Evolutionary conservation across 1,140 invertebrate species (phyloP), one percentile per base, ranked within the genome.

Genomic region (Stegodyphus mimosarum): DNA sequence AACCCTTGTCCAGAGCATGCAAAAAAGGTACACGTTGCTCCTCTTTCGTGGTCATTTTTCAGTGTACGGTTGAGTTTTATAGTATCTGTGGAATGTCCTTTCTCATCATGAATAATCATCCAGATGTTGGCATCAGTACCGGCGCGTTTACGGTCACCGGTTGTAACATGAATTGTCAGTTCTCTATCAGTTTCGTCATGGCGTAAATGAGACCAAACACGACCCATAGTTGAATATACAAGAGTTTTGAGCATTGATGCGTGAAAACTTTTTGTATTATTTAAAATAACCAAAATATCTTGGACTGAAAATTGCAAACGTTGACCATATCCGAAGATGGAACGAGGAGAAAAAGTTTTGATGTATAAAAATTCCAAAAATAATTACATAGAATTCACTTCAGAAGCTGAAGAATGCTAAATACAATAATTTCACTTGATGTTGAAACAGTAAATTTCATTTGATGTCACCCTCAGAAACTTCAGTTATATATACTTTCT

Each of bases 81-180:
- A n/a, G 86, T 83, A 0, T 87, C 76, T 0, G 91, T 88, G n/a
- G 74, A 63, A 17, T 88, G 77, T 1, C 89, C 90, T 4, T 86
- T 63, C n/a, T 89, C 89, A 60, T 90, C 90, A 52, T 90, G 88
- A 6, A 91, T 73, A 7, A 89, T 80, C 3, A 91, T 87, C 74
- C 86, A 88, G 0, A 91, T 88, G 67, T 91, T 91, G 69, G 91
- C 91, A 84, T 91, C 90, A 1, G 91, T 91, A 1, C 90, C 90
- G 7, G 91, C 89, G 7, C 89, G 88, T 64, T 89, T 88, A 7
- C 89, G 88, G 86, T 92, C 91, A 0, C 91, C 91, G 0, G 91
- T 91, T 53, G 89, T 89, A 11, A 92, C 91, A 55, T 89, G 89
- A n/a, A 91, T 73, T 2, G 55, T 67, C 7, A 87, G 63, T 51